Percentiles rank a stretch among this genome's conserved stretches.
These are phyloP conservation scores for Peucedramus taeniatus DNA, from an alignment of 2,113 vertebrate species.

Conservation along the genomic window DNA sequence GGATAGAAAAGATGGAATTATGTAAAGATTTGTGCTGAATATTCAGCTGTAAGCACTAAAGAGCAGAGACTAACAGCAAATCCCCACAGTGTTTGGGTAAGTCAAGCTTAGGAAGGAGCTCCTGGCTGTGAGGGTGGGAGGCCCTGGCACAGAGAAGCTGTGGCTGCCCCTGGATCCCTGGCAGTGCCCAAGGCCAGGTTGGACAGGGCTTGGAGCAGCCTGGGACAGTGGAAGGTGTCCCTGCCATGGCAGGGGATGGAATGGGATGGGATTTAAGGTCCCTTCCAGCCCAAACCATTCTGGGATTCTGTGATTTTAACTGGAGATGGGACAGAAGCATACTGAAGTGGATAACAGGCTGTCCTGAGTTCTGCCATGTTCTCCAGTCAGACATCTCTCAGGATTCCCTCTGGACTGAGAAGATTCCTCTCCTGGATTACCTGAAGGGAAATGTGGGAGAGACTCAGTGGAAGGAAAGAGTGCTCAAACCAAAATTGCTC, in stretches of 20 bases:
- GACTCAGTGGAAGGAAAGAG: not conserved
- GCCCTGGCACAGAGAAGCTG: not conserved
- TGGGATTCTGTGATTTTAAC: not conserved
- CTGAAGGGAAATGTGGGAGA: not conserved
- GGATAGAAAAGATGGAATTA: not conserved
- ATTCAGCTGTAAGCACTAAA: not conserved
- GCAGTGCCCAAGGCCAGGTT: rapidly evolving
- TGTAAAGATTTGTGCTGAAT: not conserved
- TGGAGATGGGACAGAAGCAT: not conserved
- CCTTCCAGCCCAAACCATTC: not conserved
- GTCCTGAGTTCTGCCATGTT: not conserved
- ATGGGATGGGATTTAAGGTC: rapidly evolving
- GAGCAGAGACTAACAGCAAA: not conserved
- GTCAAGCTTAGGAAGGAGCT: not conserved
- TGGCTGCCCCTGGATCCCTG: not conserved
- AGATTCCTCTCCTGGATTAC: not conserved
- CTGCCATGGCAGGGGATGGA: not conserved
- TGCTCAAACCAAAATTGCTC: not conserved
- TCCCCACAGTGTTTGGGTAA: not conserved
- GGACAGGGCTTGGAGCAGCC: rapidly evolving
- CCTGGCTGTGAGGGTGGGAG: not conserved
- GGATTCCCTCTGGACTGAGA: not conserved
- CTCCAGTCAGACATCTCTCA: not conserved
- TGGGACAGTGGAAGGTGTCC: not conserved
- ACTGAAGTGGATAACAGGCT: not conserved